These are phyloP conservation scores for Ondatra zibethicus DNA, from an alignment of 2,113 vertebrate species.

Conservation along the genomic window DNA sequence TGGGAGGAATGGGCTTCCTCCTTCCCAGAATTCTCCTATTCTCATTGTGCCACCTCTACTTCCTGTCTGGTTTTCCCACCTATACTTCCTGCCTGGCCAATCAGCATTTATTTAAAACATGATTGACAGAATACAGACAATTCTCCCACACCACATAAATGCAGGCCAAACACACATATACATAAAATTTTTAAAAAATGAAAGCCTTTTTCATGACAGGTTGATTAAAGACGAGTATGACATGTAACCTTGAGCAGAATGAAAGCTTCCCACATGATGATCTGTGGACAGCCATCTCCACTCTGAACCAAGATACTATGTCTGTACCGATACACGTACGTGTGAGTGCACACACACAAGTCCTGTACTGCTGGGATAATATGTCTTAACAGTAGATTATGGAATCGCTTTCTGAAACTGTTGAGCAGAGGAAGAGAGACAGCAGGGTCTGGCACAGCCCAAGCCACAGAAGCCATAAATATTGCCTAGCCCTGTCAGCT, in stretches of 20 bases:
- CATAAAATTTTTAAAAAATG: background rate
- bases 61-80: too few relatives aligned
- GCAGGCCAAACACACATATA: background rate
- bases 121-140: too few relatives aligned
- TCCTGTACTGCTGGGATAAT: background rate
- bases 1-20: too few relatives aligned
- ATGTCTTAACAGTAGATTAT: background rate
- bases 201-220: background rate
- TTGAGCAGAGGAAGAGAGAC: background rate
- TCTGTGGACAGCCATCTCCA: background rate
- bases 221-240: background rate
- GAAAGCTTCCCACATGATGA: background rate
- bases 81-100: too few relatives aligned
- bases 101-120: too few relatives aligned
- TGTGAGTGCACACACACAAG: background rate
- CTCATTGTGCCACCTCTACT: too few relatives aligned
- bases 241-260: background rate
- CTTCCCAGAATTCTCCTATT: too few relatives aligned
- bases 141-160: too few relatives aligned
- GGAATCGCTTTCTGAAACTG: background rate
- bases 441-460: background rate
- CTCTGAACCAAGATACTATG: too few relatives aligned
- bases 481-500: background rate
- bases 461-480: background rate
- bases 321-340: background rate